Base-by-base conservation (phyloP, 2,888 invertebrate species). In the Drosophila buzzatii region DNA sequence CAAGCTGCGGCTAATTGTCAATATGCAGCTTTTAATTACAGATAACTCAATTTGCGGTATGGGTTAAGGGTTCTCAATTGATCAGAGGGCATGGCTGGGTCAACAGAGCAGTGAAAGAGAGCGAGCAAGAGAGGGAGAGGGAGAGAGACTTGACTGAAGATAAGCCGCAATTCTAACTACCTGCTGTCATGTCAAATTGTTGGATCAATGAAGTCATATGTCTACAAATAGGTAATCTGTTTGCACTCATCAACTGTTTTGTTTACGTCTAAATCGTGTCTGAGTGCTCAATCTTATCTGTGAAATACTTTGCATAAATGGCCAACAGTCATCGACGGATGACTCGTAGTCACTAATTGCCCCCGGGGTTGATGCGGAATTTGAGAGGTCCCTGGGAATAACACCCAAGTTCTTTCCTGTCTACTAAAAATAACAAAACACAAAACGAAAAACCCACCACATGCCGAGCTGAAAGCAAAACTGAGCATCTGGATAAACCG, bases 401-500 rank as follows among this genome's bases (percentile, higher is more conserved):
- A 51, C 41, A n/a, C 31, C 45, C 47, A 39, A 33, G 33, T 33
- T 31, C 33, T 41, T 68, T 9, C 51, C 23, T 42, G 49, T 39
- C 33, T 57, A 51, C 16, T 35, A 18, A 33, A 20, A 20, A 20
- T 8, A 49, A 31, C 27, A 14, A 18, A 31, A 51, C 2, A n/a
- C n/a, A 4, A 41, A 18, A 39, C 9, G 33, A 55, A 58, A 67
- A 58, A 59, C 45, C 52, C 51, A 39, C 33, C 27, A 53, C 60
- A 69, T 69, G 41, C 45, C 35, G 23, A 53, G 61, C n/a, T 10
- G 33, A 23, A 45, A 10, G 52, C 31, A 42, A 44, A 53, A 53
- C 51, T 53, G 64, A 42, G 66, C 71, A 78, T 66, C 74, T 79
- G 73, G 77, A 76, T 78, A 73, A 57, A 65, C 42, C 56, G 64